Conservation (phyloP, 2,888 invertebrate species). For the Pediacus dermestoides region DNA sequence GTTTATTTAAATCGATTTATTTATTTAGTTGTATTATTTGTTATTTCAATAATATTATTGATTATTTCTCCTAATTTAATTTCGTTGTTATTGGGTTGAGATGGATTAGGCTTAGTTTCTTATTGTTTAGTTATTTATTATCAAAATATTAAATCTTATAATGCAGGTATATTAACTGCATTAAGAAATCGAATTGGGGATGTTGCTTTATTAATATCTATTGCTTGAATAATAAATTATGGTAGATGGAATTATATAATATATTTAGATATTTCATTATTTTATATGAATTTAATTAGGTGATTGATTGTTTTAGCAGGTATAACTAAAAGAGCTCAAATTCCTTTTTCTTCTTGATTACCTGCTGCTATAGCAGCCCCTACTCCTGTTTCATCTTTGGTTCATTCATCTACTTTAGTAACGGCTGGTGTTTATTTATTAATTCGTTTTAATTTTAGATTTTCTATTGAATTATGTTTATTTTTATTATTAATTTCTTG, state of each 20-base stretch:
- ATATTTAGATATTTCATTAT: constrained; percentile 8
- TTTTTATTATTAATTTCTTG: constrained; percentile 58
- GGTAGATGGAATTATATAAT: constrained; percentile 11
- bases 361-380: constrained; percentile 78
- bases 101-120: constrained; percentile 69
- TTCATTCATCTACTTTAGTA: constrained; percentile 75
- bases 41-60: constrained; percentile 63
- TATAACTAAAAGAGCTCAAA: constrained; percentile 76
- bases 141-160: constrained; percentile 65
- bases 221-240: constrained; percentile 19
- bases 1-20: constrained; percentile 61
- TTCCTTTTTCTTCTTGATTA: constrained; percentile 74
- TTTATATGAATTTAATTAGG: constrained; percentile 34
- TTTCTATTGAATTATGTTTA: constrained; percentile 48
- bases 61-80: constrained; percentile 66
- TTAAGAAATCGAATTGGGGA: constrained; percentile 73
- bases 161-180: constrained; percentile 68
- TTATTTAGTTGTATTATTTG: constrained; percentile 63
- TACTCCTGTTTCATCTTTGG: constrained; percentile 65
- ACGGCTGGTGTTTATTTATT: constrained; percentile 70
- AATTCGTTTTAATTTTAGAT: constrained; percentile 62
- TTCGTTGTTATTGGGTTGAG: constrained; percentile 69
- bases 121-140: constrained; percentile 72
- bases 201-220: constrained; percentile 59
- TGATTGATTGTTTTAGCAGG: constrained; percentile 55